These are phyloP conservation scores for Astropecten irregularis DNA, from an alignment of 53 echinoderm and acorn worm species.

Conservation along the genomic window DNA sequence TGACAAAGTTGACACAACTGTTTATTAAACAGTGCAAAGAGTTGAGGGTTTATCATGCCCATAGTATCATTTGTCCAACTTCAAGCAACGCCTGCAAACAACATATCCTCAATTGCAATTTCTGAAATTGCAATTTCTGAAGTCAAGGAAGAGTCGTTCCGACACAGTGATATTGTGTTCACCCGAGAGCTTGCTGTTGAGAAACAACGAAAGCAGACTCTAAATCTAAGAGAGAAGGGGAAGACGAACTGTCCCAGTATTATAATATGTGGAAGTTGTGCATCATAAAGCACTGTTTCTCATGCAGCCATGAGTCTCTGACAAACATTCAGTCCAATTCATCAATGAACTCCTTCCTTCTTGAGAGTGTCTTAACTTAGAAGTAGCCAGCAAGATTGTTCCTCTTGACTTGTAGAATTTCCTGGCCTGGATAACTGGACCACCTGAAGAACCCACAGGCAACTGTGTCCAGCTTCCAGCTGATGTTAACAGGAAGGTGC, in stretches of 20 bases:
- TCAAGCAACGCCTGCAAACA: background rate
- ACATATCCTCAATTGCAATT: background rate
- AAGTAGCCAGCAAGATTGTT: background rate
- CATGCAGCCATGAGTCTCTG: too few relatives aligned
- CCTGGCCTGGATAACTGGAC: slow-evolving; percentile 61
- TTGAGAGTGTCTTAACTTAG: background rate
- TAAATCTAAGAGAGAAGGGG: background rate
- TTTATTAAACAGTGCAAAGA: background rate
- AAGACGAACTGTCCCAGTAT: background rate
- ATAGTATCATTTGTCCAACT: background rate
- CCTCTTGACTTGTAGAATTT: slow-evolving; percentile 50
- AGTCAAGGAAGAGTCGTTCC: background rate
- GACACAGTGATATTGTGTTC: background rate
- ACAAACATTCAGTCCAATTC: background rate
- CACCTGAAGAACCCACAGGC: slow-evolving; percentile 50
- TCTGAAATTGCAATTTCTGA: too few relatives aligned
- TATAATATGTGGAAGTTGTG: background rate
- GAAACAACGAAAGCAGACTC: background rate
- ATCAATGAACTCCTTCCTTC: background rate
- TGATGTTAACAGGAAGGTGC: slow-evolving; percentile 41
- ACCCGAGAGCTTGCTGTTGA: background rate
- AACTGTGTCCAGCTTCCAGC: background rate
- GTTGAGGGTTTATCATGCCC: background rate
- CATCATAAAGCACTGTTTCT: background rate
- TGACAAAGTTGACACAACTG: background rate